Conservation (phyloP, 35 echinoderm and acorn worm species). For the Ophioderma brevispina region DNA sequence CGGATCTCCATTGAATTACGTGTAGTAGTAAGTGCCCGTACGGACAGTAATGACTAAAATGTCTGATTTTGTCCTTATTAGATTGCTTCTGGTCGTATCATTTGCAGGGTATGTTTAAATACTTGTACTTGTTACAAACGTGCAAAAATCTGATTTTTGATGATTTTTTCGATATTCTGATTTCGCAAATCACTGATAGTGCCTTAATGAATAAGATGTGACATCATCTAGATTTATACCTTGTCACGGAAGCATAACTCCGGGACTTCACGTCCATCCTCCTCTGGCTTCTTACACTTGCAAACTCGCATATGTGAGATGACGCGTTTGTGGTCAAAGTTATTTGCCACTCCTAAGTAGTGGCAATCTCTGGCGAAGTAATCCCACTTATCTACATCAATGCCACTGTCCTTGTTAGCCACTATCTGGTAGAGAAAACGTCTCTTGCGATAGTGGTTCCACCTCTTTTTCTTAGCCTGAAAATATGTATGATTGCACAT, state of each 20-base stretch:
- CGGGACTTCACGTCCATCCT: neutral
- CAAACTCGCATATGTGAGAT: slow-evolving; percentile 40
- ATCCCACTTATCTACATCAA: slow-evolving; percentile 78
- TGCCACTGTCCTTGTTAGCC: slow-evolving; percentile 60
- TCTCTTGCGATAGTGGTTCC: neutral
- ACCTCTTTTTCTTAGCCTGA: neutral
- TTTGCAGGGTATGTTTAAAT: too few species aligned
- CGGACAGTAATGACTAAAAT: too few species aligned
- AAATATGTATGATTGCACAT: too few species aligned
- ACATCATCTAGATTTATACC: slow-evolving; percentile 1
- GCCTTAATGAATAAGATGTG: too few species aligned
- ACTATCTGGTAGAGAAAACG: slow-evolving; percentile 69
- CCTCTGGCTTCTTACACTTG: neutral
- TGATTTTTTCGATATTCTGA: too few species aligned
- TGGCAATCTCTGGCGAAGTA: slow-evolving; percentile 59
- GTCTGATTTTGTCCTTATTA: too few species aligned
- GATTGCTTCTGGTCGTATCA: too few species aligned
- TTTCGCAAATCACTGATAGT: too few species aligned
- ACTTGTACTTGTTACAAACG: too few species aligned
- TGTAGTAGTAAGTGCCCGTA: too few species aligned
- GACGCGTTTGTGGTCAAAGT: slow-evolving; percentile 42
- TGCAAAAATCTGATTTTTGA: too few species aligned
- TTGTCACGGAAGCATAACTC: slow-evolving; percentile 62
- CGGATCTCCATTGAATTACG: too few species aligned
- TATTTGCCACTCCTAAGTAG: slow-evolving; percentile 35